phyloP scores from a whole-genome alignment of 2,113 vertebrate genomes.

The Uria lomvia region DNA sequence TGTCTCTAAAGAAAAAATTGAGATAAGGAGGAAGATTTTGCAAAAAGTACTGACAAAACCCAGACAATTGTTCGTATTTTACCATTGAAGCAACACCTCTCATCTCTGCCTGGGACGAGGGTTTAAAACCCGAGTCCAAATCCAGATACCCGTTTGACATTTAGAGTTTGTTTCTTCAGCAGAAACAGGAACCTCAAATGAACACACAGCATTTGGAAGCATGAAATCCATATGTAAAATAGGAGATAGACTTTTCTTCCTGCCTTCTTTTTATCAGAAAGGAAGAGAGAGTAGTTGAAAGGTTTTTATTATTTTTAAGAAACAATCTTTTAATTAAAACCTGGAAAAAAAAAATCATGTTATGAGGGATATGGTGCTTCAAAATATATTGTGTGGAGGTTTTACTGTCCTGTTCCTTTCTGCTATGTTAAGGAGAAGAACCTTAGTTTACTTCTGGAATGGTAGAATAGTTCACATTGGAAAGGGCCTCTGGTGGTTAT shows the following conservation, averaged over 20 bases:
- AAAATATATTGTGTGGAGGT: not conserved
- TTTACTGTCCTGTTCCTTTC: not conserved
- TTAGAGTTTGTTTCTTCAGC: not conserved
- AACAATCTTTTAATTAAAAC: not conserved
- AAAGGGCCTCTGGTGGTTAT: not conserved
- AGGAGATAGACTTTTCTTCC: not conserved
- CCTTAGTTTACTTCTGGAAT: not conserved
- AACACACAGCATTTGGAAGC: not conserved
- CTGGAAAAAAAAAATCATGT: not conserved
- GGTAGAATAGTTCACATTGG: not conserved
- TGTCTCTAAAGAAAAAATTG: not conserved
- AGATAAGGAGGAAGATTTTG: not conserved
- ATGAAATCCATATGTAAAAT: not conserved
- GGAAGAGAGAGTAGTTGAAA: not conserved
- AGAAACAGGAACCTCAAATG: not conserved
- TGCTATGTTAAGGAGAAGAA: not conserved
- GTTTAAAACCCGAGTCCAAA: not conserved
- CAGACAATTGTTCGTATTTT: not conserved
- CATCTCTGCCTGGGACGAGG: accelerated
- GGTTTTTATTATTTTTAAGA: not conserved
- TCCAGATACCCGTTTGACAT: not conserved
- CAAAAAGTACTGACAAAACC: not conserved
- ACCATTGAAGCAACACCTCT: not conserved
- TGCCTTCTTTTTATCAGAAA: not conserved
- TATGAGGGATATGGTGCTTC: not conserved